A percentile compares a stretch with the other conserved stretches of the same genome.
These are phyloP conservation scores for Chloromyia formosa DNA, from an alignment of 2,888 invertebrate species.

Conservation along the genomic window DNA sequence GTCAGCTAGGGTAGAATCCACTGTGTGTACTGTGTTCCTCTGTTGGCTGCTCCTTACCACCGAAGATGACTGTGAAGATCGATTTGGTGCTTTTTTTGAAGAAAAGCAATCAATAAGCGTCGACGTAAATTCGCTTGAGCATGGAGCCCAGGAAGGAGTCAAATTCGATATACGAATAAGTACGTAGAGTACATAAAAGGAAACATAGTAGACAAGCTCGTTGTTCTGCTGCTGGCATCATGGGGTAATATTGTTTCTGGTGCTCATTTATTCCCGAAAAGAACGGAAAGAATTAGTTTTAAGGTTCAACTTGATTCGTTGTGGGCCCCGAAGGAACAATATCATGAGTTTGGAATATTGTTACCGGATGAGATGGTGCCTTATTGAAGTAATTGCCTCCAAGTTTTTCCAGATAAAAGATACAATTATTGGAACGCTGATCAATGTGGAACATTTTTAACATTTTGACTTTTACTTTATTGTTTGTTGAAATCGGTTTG, in stretches of 20 bases:
- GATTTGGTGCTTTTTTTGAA: neutral
- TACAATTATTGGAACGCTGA: no score
- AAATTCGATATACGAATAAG: no score
- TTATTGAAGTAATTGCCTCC: neutral
- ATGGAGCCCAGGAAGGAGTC: neutral
- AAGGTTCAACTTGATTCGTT: neutral
- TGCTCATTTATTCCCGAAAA: neutral
- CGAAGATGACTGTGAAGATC: neutral
- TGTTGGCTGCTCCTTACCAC: neutral
- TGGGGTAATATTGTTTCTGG: neutral
- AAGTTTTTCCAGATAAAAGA: no score
- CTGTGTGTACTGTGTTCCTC: neutral
- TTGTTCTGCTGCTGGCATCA: no score
- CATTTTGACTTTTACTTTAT: no score
- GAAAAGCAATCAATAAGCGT: constrained; percentile 27
- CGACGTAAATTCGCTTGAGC: neutral
- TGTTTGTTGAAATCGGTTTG: no score
- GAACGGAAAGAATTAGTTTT: constrained; percentile 3
- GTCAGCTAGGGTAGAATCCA: neutral
- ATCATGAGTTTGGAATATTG: neutral
- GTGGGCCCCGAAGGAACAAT: neutral
- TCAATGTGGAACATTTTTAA: no score
- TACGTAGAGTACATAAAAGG: no score
- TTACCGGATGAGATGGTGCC: neutral
- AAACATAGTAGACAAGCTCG: no score